Evolutionary conservation across 2,113 vertebrate species (phyloP).

Genomic region (Hemichromis elongatus): DNA sequence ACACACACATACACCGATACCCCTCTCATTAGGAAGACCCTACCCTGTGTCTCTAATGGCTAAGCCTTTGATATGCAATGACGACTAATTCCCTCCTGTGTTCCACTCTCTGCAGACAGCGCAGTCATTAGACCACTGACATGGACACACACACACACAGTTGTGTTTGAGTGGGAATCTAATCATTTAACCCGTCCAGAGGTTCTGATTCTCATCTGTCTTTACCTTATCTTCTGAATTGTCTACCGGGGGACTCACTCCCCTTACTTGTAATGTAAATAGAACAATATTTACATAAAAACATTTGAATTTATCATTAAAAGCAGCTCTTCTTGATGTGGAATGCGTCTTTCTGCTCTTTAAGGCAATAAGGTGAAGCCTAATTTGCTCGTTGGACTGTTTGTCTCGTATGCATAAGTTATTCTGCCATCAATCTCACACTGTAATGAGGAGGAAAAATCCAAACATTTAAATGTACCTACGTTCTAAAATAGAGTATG

Average conservation of each 20-base stretch:
- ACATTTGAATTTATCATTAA: slow-evolving; percentile 70
- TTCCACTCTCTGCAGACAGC: slow-evolving; percentile 62
- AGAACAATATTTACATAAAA: slow-evolving; percentile 74
- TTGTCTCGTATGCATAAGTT: slow-evolving; percentile 64
- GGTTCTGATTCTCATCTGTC: slow-evolving; percentile 59
- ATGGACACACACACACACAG: slow-evolving; percentile 24
- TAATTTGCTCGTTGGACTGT: slow-evolving; percentile 62
- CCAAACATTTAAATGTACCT: slow-evolving; percentile 45
- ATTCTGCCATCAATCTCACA: slow-evolving; percentile 50
- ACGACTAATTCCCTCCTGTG: slow-evolving; percentile 73
- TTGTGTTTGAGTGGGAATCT: slow-evolving; percentile 36
- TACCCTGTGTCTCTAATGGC: slow-evolving; percentile 58
- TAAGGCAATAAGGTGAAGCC: slow-evolving; percentile 67
- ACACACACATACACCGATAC: slow-evolving; percentile 23
- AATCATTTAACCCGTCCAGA: slow-evolving; percentile 68
- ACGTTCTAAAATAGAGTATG: slow-evolving; percentile 17
- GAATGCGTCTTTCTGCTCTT: slow-evolving; percentile 42
- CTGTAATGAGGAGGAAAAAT: slow-evolving; percentile 54
- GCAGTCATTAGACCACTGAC: slow-evolving; percentile 55
- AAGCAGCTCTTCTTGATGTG: slow-evolving; percentile 57
- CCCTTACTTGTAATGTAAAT: slow-evolving; percentile 70
- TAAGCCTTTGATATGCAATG: slow-evolving; percentile 77
- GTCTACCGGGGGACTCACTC: slow-evolving; percentile 55
- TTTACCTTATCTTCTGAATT: slow-evolving; percentile 56
- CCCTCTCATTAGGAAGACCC: slow-evolving; percentile 67